Evolutionary conservation across 2,797 vertebrate species (phyloP).

Genomic region (Spinus olivaceus): DNA sequence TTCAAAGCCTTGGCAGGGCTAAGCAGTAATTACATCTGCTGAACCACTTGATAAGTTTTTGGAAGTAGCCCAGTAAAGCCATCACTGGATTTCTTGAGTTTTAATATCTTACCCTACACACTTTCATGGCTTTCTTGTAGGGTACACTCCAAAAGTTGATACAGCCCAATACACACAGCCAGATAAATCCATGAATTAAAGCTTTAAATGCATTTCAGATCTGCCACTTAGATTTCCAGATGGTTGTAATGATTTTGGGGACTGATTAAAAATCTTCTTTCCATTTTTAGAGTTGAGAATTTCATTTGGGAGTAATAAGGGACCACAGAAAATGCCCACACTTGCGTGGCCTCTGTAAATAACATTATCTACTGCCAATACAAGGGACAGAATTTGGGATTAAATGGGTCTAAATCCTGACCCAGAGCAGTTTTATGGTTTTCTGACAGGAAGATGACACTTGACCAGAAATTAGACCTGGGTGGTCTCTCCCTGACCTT

Average conservation of each 20-base stretch:
- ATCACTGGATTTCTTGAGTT: constrained; percentile 72
- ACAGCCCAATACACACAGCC: not conserved
- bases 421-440: not conserved
- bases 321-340: not conserved
- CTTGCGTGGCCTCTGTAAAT: not conserved
- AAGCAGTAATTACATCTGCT: constrained; percentile 80
- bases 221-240: not conserved
- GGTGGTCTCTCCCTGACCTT: not conserved
- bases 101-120: constrained; percentile 65
- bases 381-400: not conserved
- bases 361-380: not conserved
- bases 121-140: constrained; percentile 53
- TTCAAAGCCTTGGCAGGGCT: constrained; percentile 77
- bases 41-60: constrained; percentile 80
- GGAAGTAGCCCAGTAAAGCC: constrained; percentile 78
- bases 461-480: not conserved
- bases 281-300: not conserved
- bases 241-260: not conserved
- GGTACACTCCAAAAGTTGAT: not conserved
- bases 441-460: not conserved
- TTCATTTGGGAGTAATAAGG: not conserved
- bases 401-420: not conserved
- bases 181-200: not conserved
- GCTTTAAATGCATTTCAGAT: not conserved
- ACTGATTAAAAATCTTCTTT: not conserved